Base-by-base conservation (phyloP, 2,888 invertebrate species). In the Standfussiana lucernea region DNA sequence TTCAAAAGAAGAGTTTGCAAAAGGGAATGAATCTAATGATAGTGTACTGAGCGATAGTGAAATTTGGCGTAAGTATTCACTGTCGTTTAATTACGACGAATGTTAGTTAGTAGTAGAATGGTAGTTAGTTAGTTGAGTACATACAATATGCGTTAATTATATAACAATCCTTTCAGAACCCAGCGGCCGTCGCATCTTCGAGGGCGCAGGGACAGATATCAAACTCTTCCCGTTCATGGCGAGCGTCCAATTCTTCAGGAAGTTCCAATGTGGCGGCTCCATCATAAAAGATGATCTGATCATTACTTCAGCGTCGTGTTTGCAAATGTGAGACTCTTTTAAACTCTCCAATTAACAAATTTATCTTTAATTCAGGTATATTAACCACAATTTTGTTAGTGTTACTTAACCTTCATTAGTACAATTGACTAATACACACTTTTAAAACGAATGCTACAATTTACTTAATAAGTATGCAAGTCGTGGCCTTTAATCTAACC, bases 251-350 rank as follows among this genome's bases (percentile, higher is more conserved):
- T 89, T 95, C 24, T 94, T 95, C 85, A 90, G 90, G 45, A 90
- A 86, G 72, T 95, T 95, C 80, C 92, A 93, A 35, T 95, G 96
- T 59, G 93, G 90, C 3, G 95, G 95, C 28, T 93, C 94, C 79
- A 95, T 96, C 74, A 93, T 96, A 77, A 92, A 93, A 66, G 90
- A 92, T 1, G 95, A 95, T 82, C 86, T 96, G 13, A 81, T 96
- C 56, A 90, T 96, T 70, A 95, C 94, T 0, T 94, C 96, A 3
- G 93, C 94, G 7, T 95, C 96, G 0, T 96, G 96, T 84, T 84
- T 96, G 65, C 95, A 96, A 89, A 75, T 95, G 96, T 95, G 88
- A 92, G 77, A 24, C 35, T 64, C 2, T 8, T 42, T 64, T 40
- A 5, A 15, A 10, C 21, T 40, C 45, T 21, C n/a, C 5, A 28